Conservation (phyloP, 2,888 invertebrate species). For the Diloba caeruleocephala region DNA sequence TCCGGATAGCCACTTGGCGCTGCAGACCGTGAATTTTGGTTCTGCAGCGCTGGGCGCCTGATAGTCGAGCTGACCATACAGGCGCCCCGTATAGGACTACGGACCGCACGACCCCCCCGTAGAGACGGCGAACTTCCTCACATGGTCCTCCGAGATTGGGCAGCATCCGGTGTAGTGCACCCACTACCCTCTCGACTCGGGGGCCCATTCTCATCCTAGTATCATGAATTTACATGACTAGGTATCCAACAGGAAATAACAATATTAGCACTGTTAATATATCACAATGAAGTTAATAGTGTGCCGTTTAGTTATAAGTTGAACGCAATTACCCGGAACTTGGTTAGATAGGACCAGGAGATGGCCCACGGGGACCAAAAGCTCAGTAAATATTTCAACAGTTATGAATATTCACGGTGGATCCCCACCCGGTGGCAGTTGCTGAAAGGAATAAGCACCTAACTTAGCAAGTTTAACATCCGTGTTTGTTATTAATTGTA, state of each 20-base stretch:
- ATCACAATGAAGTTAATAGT: constrained; percentile 60
- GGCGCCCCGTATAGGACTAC: too few relatives aligned
- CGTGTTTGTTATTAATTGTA: constrained; percentile 50
- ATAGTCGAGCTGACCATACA: too few relatives aligned
- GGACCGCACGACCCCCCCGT: too few relatives aligned
- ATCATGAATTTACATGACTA: background rate
- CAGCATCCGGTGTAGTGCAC: too few relatives aligned
- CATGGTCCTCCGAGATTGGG: too few relatives aligned
- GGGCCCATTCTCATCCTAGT: background rate
- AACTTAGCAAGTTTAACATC: constrained; percentile 41
- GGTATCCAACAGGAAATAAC: constrained; percentile 5
- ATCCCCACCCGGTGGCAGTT: constrained; percentile 2
- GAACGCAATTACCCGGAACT: constrained; percentile 64
- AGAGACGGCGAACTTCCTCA: too few relatives aligned
- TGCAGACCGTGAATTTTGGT: too few relatives aligned
- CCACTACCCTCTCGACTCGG: too few relatives aligned
- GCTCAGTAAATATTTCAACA: constrained; percentile 56
- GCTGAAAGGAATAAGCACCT: constrained; percentile 47
- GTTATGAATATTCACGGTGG: constrained; percentile 61
- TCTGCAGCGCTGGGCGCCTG: too few relatives aligned
- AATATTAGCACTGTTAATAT: constrained; percentile 37
- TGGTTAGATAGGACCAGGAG: constrained; percentile 46
- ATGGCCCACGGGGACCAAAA: constrained; percentile 41
- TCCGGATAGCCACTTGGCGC: too few relatives aligned
- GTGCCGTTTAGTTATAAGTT: constrained; percentile 62